Percentiles rank a stretch among this genome's conserved stretches.
phyloP scores from a whole-genome alignment of 2,888 invertebrate genomes.

The Aelia acuminata region DNA sequence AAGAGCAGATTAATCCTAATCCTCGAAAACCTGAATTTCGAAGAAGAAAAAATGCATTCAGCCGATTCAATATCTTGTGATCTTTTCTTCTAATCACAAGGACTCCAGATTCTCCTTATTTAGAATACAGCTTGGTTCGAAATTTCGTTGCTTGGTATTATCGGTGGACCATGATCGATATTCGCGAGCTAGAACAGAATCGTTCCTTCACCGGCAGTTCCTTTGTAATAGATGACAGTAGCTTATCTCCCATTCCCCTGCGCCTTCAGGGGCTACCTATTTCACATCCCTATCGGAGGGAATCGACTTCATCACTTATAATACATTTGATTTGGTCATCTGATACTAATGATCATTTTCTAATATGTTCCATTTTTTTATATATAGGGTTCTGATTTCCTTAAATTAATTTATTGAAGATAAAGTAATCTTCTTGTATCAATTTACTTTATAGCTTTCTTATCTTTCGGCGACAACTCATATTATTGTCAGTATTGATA shows the following conservation, averaged over 20 bases:
- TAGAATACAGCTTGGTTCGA: background rate
- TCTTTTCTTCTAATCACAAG: no score
- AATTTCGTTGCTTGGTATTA: background rate
- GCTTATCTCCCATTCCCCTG: constrained; percentile 11
- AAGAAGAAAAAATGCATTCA: no score
- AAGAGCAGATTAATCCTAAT: no score
- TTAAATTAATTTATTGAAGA: background rate
- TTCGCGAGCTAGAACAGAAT: constrained; percentile 23
- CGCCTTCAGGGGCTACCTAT: background rate
- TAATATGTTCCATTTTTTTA: background rate
- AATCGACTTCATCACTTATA: background rate
- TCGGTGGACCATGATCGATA: background rate
- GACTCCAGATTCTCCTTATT: background rate
- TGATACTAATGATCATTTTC: background rate
- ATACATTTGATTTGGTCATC: background rate
- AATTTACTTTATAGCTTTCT: background rate
- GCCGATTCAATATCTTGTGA: no score
- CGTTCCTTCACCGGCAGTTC: background rate
- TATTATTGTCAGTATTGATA: background rate
- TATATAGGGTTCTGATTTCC: background rate
- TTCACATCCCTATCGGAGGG: background rate
- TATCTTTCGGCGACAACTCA: background rate
- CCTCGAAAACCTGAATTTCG: no score
- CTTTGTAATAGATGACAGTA: constrained; percentile 30
- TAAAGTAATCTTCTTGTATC: background rate